A percentile compares a stretch with the other conserved stretches of the same genome.
Conservation (phyloP, 2,113 vertebrate genomes). For the Festucalex cinctus region DNA sequence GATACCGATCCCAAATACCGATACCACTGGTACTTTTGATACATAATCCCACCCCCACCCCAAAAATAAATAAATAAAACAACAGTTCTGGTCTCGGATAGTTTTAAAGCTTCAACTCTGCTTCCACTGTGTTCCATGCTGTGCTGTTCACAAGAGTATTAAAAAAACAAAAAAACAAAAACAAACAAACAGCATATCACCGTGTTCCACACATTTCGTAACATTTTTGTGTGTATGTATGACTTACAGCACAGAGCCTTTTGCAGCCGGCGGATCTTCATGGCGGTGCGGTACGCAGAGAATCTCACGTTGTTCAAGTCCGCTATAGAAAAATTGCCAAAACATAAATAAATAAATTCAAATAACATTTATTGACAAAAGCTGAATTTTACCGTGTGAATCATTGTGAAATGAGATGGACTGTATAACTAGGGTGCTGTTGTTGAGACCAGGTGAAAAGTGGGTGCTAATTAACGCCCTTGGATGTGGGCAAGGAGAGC, state of each 20-base stretch:
- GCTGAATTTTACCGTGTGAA: neutral
- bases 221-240: constrained; percentile 1
- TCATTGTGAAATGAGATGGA: constrained; percentile 9
- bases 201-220: neutral
- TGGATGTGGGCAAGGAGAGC: too few species aligned
- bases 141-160: too few species aligned
- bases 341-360: constrained; percentile 16
- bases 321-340: constrained; percentile 65
- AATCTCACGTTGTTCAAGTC: constrained; percentile 97
- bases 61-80: too few species aligned
- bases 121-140: neutral
- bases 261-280: constrained; percentile 96
- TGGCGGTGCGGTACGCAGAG: constrained; percentile 96
- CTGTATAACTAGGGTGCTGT: constrained; percentile 52
- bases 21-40: too few species aligned
- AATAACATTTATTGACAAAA: constrained; percentile 26
- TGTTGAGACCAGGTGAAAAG: constrained; percentile 26
- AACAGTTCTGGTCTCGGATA: constrained; percentile 1
- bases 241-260: constrained; percentile 95
- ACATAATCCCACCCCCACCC: too few species aligned
- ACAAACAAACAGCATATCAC: too few species aligned
- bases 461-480: constrained; percentile 36
- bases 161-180: too few species aligned
- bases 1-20: too few species aligned
- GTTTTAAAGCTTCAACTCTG: too few species aligned